Base-by-base conservation (phyloP, 2,888 invertebrate genomes). In the Lochmaea capreae region DNA sequence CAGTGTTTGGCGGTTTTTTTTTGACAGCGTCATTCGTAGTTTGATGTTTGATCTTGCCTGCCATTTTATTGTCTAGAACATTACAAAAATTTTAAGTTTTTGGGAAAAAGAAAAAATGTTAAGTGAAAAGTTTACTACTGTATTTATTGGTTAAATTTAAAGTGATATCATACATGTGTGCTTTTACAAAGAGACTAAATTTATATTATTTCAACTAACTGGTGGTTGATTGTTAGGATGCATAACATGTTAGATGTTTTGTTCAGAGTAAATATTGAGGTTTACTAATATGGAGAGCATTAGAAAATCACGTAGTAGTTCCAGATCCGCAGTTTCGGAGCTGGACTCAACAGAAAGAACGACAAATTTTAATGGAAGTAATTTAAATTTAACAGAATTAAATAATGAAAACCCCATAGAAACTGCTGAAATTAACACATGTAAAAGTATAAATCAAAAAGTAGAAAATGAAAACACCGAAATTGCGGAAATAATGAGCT, bases 271-370 rank as follows among this genome's bases (percentile, higher is more conserved):
- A 16, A 16, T 16, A 54, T 9, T 54, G 59, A 42, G 66, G 33
- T 63, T 46, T 14, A 57, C n/a, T 62, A 71, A 58, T 61, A 77
- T 77, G 77, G 77, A 77, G 46, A 67, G 16, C 59, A 11, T n/a
- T 54, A 77, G 72, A 66, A 72, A 65, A 72, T 39, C 68, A 71
- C 74, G 72, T 57, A 67, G 73, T 54, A 77, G 69, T 52, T 63
- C 77, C 33, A 74, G 73, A 77, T 74, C 73, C 14, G 66, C 62
- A 39, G 43, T 58, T 65, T 71, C 74, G 18, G 77, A 75, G 67
- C 63, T 43, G 49, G 77, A 77, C 58, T 22, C 62, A 59, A 65
- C 22, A 59, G 39, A 63, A 59, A 71, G 33, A 22, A 39, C 49
- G 33, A 74, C 65, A 54, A 73, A 46, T 58, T 63, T 67, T 14